A percentile compares a stretch with the other conserved stretches of the same genome.
Conservation (phyloP, 2,797 vertebrate species). For the Sebastes trivittatus region DNA sequence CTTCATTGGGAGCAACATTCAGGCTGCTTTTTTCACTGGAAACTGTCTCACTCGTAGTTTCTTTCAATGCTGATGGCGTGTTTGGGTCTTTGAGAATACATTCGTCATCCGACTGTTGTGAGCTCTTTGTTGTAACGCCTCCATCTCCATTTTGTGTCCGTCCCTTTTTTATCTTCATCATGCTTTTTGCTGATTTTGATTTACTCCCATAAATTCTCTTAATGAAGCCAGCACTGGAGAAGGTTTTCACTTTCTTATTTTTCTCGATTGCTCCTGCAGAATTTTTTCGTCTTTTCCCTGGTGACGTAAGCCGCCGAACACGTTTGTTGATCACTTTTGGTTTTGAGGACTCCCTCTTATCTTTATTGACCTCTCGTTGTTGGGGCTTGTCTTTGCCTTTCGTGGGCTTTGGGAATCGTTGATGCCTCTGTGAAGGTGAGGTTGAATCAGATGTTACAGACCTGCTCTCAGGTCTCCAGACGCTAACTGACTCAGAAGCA, state of each 20-base stretch:
- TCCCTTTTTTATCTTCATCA: slow-evolving; percentile 57
- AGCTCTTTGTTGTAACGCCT: slow-evolving; percentile 7
- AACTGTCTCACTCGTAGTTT: slow-evolving; percentile 13
- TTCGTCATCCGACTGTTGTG: slow-evolving; percentile 5
- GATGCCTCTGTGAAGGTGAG: slow-evolving; percentile 3
- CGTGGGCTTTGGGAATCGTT: slow-evolving; percentile 15
- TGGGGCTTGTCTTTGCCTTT: slow-evolving; percentile 25
- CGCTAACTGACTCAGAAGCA: slow-evolving; percentile 59
- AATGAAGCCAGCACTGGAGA: slow-evolving; percentile 70
- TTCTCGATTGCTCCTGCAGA: slow-evolving; percentile 35
- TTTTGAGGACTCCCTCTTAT: slow-evolving; percentile 42
- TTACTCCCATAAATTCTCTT: slow-evolving; percentile 70
- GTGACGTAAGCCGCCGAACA: slow-evolving; percentile 33
- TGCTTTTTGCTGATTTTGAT: slow-evolving; percentile 63
- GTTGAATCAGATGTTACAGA: slow-evolving; percentile 50
- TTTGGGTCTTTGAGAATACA: slow-evolving; percentile 29
- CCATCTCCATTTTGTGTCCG: not conserved
- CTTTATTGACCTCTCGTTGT: slow-evolving; percentile 23
- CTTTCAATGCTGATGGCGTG: slow-evolving; percentile 9
- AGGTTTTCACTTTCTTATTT: slow-evolving; percentile 69
- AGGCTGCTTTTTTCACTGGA: slow-evolving; percentile 31
- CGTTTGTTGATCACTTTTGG: slow-evolving; percentile 63
- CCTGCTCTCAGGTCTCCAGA: slow-evolving; percentile 57
- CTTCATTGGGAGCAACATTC: slow-evolving; percentile 27
- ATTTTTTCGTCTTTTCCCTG: slow-evolving; percentile 59